Percentiles rank a stretch among this genome's conserved stretches.
phyloP scores from a whole-genome alignment of 2,797 vertebrate species.

The Lateolabrax maculatus region DNA sequence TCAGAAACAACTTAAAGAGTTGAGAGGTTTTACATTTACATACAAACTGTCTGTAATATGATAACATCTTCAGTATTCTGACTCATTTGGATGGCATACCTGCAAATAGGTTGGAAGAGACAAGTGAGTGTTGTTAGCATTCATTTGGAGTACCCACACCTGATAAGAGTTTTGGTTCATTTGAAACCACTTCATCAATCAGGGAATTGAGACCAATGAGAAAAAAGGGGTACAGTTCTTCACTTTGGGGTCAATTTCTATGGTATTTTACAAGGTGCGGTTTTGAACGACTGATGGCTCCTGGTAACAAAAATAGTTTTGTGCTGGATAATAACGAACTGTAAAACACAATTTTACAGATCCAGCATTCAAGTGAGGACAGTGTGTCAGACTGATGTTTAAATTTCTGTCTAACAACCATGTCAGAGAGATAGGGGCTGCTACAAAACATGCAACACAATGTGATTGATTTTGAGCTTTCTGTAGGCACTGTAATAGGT shows the following conservation, averaged over 20 bases:
- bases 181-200: too few relatives aligned
- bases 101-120: not conserved
- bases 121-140: not conserved
- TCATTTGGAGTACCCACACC: too few relatives aligned
- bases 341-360: not conserved
- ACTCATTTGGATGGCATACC: not conserved
- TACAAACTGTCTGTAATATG: not conserved
- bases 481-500: not conserved
- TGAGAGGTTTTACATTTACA: slow-evolving; percentile 29
- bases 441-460: not conserved
- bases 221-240: too few relatives aligned
- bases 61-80: slow-evolving; percentile 29
- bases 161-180: too few relatives aligned
- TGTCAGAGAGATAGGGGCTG: not conserved
- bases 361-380: too few relatives aligned
- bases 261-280: too few relatives aligned
- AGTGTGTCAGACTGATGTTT: not conserved
- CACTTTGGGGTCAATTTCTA: too few relatives aligned
- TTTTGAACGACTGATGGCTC: too few relatives aligned
- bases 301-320: too few relatives aligned
- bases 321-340: not conserved
- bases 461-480: not conserved
- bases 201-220: too few relatives aligned
- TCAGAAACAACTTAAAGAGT: not conserved
- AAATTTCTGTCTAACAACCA: not conserved